phyloP scores from a whole-genome alignment of 2,113 vertebrate species.

The Macquaria ambigua region DNA sequence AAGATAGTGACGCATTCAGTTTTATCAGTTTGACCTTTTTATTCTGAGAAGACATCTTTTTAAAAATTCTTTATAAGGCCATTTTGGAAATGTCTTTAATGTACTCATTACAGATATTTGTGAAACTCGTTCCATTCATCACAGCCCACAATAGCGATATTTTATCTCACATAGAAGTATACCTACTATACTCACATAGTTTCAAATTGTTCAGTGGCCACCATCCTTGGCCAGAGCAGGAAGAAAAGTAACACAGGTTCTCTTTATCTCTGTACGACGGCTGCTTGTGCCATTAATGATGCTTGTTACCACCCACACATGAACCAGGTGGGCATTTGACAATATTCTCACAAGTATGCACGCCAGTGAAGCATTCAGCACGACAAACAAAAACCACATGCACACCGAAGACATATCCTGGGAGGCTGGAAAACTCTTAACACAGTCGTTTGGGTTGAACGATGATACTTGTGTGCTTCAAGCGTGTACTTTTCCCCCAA shows the following conservation, averaged over 20 bases:
- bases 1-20: not conserved
- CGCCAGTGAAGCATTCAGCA: conserved; percentile 69
- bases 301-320: conserved; percentile 41
- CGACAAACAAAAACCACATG: conserved; percentile 63
- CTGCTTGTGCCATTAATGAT: conserved; percentile 64
- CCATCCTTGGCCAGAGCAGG: conserved; percentile 42
- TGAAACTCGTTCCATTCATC: conserved; percentile 76
- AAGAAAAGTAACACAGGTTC: conserved; percentile 62
- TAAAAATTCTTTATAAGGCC: conserved; percentile 84
- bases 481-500: conserved; percentile 29
- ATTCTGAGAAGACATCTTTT: conserved; percentile 78
- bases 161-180: conserved; percentile 65
- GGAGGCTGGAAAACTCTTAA: conserved; percentile 44
- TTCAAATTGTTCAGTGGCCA: conserved; percentile 68
- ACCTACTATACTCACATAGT: conserved; percentile 49
- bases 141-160: conserved; percentile 71
- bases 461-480: conserved; percentile 59
- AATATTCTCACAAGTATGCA: conserved; percentile 66
- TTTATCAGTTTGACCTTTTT: conserved; percentile 76
- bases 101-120: conserved; percentile 78
- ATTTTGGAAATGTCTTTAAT: conserved; percentile 82
- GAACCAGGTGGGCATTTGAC: conserved; percentile 40
- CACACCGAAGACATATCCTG: conserved; percentile 61
- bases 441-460: conserved; percentile 39
- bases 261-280: conserved; percentile 37